Percentiles rank a stretch among this genome's conserved stretches.
Evolutionary conservation across 2,888 invertebrate genomes (phyloP).

Genomic region (Esperia sulphurella): DNA sequence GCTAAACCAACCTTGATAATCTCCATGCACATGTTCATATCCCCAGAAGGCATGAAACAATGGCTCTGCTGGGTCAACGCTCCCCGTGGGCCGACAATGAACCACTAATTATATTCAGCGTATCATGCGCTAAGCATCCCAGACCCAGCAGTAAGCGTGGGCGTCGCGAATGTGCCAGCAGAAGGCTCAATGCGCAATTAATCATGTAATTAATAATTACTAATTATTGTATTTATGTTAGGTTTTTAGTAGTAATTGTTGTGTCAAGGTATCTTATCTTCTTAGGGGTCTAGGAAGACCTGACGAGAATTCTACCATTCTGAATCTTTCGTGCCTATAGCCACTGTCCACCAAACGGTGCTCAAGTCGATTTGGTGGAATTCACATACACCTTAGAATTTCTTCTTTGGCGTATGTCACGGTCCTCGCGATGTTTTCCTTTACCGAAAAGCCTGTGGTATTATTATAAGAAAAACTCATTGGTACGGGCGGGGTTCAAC

Average conservation of each 20-base stretch:
- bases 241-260: background rate
- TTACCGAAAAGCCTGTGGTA: no score
- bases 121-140: conserved; percentile 27
- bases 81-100: conserved; percentile 54
- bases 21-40: conserved; percentile 10
- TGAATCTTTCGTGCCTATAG: no score
- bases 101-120: conserved; percentile 42
- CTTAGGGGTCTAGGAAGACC: no score
- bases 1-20: conserved; percentile 2
- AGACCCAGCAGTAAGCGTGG: conserved; percentile 21
- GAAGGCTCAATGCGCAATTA: conserved; percentile 22
- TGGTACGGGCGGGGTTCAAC: no score
- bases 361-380: no score
- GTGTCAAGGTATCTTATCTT: no score
- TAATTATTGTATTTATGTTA: background rate
- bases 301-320: no score
- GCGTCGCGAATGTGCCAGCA: conserved; percentile 5
- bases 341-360: no score
- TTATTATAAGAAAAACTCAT: no score
- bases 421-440: no score
- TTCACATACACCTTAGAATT: no score
- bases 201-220: conserved; percentile 18
- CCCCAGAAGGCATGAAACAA: conserved; percentile 22
- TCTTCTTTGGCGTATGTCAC: no score
- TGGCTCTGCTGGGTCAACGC: conserved; percentile 44